Conservation (phyloP, 2,888 invertebrate genomes). For the Pseudoips prasinana region DNA sequence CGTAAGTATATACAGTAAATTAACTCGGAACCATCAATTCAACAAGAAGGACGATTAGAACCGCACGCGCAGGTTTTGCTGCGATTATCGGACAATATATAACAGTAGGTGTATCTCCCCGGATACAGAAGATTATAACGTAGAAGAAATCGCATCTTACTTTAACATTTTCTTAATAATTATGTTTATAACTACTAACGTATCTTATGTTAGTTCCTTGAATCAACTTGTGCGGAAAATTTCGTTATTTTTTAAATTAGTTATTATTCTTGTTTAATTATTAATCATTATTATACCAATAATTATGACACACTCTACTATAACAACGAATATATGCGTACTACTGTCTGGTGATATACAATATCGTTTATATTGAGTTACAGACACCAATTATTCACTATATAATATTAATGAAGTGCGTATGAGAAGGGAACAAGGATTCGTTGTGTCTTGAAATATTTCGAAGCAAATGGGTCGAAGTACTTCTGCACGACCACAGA, state of each 20-base stretch:
- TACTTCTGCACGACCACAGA: constrained; percentile 6
- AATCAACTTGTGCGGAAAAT: constrained; percentile 77
- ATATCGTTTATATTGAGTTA: constrained; percentile 56
- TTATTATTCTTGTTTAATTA: constrained; percentile 41
- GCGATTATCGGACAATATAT: constrained; percentile 38
- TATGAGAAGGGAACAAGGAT: constrained; percentile 52
- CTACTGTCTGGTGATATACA: constrained; percentile 56
- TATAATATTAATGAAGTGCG: constrained; percentile 49
- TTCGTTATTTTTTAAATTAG: constrained; percentile 53
- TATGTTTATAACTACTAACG: constrained; percentile 55
- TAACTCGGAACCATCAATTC: constrained; percentile 38
- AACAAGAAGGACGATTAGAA: constrained; percentile 28
- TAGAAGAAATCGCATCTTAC: constrained; percentile 37
- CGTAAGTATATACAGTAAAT: constrained; percentile 57
- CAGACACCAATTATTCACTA: constrained; percentile 75
- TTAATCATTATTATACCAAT: constrained; percentile 51
- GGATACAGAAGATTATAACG: constrained; percentile 21
- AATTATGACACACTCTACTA: constrained; percentile 70
- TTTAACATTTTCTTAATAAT: constrained; percentile 41
- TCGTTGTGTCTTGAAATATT: constrained; percentile 67
- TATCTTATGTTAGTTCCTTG: constrained; percentile 73
- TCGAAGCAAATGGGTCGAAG: constrained; percentile 32
- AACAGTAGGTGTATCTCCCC: constrained; percentile 31
- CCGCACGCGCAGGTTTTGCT: no score
- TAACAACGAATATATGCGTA: constrained; percentile 61